Conservation (phyloP, 53 echinoderm and acorn worm genomes). For the Luidia sarsii region DNA sequence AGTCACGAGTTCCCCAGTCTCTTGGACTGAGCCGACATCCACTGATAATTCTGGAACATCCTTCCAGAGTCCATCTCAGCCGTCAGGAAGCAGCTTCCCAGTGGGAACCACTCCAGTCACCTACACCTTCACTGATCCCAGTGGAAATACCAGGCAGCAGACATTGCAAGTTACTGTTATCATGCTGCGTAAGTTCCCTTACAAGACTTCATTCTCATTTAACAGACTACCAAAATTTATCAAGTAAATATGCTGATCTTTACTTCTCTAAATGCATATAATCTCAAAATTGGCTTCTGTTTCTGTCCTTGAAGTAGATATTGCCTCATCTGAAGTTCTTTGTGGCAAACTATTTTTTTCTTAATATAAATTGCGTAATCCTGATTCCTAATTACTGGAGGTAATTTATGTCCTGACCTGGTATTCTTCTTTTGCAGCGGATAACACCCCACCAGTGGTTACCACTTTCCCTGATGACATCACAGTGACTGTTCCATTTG, state of each 20-base stretch:
- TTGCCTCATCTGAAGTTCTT: no score
- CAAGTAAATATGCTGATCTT: no score
- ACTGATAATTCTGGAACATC: slow-evolving; percentile 64
- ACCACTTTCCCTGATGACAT: slow-evolving; percentile 50
- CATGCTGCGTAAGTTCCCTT: slow-evolving; percentile 3
- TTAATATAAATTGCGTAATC: no score
- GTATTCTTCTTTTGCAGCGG: no score
- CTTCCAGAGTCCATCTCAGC: background rate
- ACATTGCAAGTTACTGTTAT: slow-evolving; percentile 7
- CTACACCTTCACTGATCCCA: slow-evolving; percentile 46
- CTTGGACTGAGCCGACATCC: slow-evolving; percentile 56
- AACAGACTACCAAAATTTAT: no score
- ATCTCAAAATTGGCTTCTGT: background rate
- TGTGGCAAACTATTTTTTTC: background rate
- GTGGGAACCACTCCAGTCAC: slow-evolving; percentile 47
- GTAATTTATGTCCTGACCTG: no score
- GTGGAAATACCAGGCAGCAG: slow-evolving; percentile 11
- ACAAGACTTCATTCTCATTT: no score
- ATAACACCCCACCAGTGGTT: slow-evolving; percentile 6
- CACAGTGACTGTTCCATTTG: slow-evolving; percentile 29
- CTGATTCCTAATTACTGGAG: no score
- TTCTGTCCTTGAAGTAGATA: background rate
- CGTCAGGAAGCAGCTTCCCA: slow-evolving; percentile 31
- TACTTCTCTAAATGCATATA: no score
- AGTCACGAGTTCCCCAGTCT: slow-evolving; percentile 19